A percentile compares a stretch with the other conserved stretches of the same genome.
Evolutionary conservation across 2,888 invertebrate species (phyloP).

Genomic region (Lampropteryx suffumata): DNA sequence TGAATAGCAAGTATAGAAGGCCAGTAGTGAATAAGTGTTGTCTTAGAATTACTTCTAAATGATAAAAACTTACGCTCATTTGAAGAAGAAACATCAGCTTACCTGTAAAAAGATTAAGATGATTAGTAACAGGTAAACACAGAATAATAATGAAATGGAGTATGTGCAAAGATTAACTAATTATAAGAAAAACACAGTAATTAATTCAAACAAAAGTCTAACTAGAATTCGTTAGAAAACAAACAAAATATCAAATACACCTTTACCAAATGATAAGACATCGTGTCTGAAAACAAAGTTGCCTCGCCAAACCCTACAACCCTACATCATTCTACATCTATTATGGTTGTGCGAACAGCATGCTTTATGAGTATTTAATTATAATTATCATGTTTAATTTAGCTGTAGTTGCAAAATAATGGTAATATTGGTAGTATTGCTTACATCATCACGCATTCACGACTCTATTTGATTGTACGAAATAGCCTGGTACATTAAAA

Average conservation of each 20-base stretch:
- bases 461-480: slow-evolving; percentile 34
- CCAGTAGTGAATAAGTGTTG: too few species aligned
- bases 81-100: slow-evolving; percentile 23
- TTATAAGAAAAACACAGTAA: background rate
- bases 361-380: slow-evolving; percentile 40
- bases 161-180: too few species aligned
- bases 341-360: slow-evolving; percentile 36
- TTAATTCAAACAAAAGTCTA: too few species aligned
- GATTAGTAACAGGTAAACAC: background rate
- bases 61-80: slow-evolving; percentile 19
- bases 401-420: slow-evolving; percentile 46
- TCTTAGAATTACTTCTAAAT: background rate
- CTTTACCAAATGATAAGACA: background rate
- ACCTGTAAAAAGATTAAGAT: slow-evolving; percentile 29
- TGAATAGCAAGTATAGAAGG: too few species aligned
- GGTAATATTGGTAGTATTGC: too few species aligned
- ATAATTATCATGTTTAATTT: slow-evolving; percentile 42
- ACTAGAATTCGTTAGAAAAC: background rate
- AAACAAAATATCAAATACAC: background rate
- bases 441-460: slow-evolving; percentile 36
- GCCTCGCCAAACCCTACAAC: slow-evolving; percentile 15
- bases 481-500: slow-evolving; percentile 19
- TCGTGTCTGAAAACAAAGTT: slow-evolving; percentile 20
- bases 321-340: slow-evolving; percentile 22
- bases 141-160: too few species aligned